Conservation (phyloP, 2,113 vertebrate species). For the Proteles cristata region DNA sequence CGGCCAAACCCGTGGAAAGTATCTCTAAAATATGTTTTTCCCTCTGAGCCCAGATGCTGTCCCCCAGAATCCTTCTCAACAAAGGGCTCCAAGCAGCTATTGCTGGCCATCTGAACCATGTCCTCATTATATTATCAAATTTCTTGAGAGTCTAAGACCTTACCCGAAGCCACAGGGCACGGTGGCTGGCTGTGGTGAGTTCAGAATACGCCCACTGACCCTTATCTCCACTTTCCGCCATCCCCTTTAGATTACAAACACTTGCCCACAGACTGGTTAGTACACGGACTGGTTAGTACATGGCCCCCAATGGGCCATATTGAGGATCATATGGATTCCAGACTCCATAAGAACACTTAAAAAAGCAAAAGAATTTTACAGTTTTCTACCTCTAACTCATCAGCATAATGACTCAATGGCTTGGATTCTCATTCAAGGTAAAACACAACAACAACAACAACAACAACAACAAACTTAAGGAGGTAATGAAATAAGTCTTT, state of each 20-base stretch:
- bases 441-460: not conserved
- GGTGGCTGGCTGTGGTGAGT: not conserved
- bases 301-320: not conserved
- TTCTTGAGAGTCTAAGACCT: not conserved
- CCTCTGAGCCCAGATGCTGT: not conserved
- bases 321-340: not conserved
- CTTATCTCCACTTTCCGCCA: no score
- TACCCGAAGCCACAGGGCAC: not conserved
- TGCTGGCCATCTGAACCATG: no score
- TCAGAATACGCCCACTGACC: not conserved
- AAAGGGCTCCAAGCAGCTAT: not conserved
- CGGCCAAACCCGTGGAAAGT: not conserved
- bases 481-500: not conserved
- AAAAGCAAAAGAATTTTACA: not conserved
- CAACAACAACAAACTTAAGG: not conserved
- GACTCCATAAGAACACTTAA: not conserved
- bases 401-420: not conserved
- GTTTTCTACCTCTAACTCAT: not conserved
- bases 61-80: not conserved
- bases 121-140: not conserved
- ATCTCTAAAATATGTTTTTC: not conserved
- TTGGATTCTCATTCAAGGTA: not conserved
- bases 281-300: not conserved
- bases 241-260: fast-evolving
- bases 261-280: not conserved